Base-by-base conservation (phyloP, 1,140 invertebrate genomes). In the Pogonomyrmex barbatus region DNA sequence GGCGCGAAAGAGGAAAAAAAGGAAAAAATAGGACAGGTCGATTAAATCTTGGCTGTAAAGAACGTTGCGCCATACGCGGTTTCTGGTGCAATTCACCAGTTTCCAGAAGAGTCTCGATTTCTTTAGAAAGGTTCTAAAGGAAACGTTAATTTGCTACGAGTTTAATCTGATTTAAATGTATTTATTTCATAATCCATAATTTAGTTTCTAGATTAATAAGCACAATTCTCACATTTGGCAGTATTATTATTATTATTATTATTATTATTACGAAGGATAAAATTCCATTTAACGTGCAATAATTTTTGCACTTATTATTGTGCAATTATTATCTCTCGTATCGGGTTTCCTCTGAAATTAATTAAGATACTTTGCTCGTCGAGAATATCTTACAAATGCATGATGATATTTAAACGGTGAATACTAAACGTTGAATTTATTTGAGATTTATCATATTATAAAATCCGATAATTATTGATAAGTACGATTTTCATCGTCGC, bases 31-130 rank as follows among this genome's bases (percentile, higher is more conserved):
- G 68, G 17, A 82, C 42, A 10, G 39, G 3, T 12, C 54, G 54
- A 83, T 83, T 75, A 60, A 60, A 73, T 83, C 54, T 73, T 39
- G 24, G 12, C 17, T 30, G 30, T 2, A 30, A 10, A n/a, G 30
- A 58, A 71, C 24, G n/a, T 68, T 67, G 12, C 42, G 12, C 8
- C 33, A 30, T 0, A 9, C 24, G 24, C 63, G 30, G 30, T 17
- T 17, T 24, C 24, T 24, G 24, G n/a, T 24, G 77, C 47, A 56
- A 42, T 33, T 50, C 24, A n/a, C 12, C 36, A 42, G 12, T 39
- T 42, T 54, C 62, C n/a, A n/a, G 36, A 54, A 42, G 12, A 17
- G 39, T 54, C n/a, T 47, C n/a, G n/a, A n/a, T 52, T 58, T 56
- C 10, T 0, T 58, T 39, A 24, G n/a, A 56, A 56, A 73, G 12